phyloP scores from a whole-genome alignment of 2,113 vertebrate species.

The Chlorodrepanis virens region DNA sequence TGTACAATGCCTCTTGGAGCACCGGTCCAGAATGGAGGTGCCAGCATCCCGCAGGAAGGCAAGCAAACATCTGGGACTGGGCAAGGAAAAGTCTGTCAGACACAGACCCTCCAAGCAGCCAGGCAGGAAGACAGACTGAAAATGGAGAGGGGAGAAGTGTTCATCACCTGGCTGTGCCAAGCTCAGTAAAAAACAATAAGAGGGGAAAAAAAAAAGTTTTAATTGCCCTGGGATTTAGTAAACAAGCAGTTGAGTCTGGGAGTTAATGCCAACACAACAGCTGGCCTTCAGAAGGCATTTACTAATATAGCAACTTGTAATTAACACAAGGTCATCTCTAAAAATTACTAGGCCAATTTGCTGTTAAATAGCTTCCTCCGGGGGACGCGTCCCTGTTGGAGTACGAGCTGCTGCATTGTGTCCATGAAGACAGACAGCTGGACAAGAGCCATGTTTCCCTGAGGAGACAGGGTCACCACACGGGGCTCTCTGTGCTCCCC shows the following conservation, averaged over 20 bases:
- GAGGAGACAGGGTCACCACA: not conserved
- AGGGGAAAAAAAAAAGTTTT: accelerated
- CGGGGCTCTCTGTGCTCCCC: not conserved
- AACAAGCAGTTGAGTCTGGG: conserved; percentile 51
- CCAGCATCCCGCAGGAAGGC: not conserved
- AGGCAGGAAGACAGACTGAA: not conserved
- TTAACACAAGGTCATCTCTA: conserved; percentile 69
- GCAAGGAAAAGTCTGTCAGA: not conserved
- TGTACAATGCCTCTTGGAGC: not conserved
- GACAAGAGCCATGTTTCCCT: not conserved
- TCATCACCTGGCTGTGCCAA: not conserved
- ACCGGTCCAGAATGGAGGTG: not conserved
- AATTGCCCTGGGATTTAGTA: conserved; percentile 40
- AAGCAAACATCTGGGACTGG: not conserved
- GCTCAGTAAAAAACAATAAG: not conserved
- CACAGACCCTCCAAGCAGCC: not conserved
- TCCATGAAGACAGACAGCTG: not conserved
- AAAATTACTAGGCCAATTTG: conserved; percentile 63
- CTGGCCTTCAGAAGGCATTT: conserved; percentile 64
- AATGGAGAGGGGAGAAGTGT: not conserved
- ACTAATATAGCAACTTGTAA: conserved; percentile 66
- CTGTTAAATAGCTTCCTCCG: conserved; percentile 63
- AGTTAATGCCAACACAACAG: conserved; percentile 66
- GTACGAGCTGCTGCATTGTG: not conserved
- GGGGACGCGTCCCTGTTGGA: conserved; percentile 4